Evolutionary conservation across 2,113 vertebrate species (phyloP).

Genomic region (Lepidothrix coronata): DNA sequence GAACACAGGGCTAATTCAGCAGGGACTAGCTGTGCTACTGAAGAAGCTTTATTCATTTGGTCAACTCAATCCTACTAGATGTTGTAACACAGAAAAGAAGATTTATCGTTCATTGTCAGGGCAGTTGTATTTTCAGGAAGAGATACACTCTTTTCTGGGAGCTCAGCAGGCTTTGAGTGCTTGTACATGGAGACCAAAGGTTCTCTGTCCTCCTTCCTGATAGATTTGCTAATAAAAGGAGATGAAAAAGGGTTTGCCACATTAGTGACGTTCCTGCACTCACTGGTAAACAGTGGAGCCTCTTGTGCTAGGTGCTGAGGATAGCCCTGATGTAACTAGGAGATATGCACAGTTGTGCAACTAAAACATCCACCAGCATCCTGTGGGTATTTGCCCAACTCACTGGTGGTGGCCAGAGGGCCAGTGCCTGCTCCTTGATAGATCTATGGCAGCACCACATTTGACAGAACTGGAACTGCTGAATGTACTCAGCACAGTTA

Average conservation of each 20-base stretch:
- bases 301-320: background rate
- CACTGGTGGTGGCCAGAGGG: background rate
- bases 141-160: background rate
- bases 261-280: background rate
- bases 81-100: background rate
- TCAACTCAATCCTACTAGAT: background rate
- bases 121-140: background rate
- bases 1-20: background rate
- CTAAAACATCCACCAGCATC: background rate
- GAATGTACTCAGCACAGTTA: accelerated
- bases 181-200: background rate
- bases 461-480: background rate
- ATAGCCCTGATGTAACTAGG: background rate
- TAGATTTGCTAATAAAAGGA: background rate
- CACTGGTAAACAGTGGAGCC: background rate
- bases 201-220: background rate
- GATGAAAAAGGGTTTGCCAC: background rate
- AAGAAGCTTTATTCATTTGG: background rate
- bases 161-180: accelerated
- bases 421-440: background rate
- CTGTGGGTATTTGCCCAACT: background rate
- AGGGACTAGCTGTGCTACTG: background rate
- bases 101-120: background rate
- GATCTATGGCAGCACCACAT: background rate
- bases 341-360: background rate